Evolutionary conservation across 2,797 vertebrate species (phyloP).

Genomic region (Taeniopygia guttata): DNA sequence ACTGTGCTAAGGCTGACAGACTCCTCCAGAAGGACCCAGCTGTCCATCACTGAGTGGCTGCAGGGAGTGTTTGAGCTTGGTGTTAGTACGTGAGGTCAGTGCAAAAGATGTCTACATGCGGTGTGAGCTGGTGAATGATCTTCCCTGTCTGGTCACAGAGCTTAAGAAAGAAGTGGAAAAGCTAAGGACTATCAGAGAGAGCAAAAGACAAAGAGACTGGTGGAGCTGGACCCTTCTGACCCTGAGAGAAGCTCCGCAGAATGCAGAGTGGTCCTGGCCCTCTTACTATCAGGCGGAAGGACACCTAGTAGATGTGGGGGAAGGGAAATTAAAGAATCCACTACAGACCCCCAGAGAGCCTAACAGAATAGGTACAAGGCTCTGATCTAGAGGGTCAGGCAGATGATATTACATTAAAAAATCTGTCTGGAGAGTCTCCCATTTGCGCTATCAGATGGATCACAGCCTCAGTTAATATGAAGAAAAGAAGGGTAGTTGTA

Average conservation of each 20-base stretch:
- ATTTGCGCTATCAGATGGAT: not conserved
- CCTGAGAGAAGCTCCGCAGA: not conserved
- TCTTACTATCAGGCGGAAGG: not conserved
- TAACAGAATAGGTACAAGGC: too few species aligned
- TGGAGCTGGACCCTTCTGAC: not conserved
- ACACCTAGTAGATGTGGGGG: too few species aligned
- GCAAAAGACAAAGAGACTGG: not conserved
- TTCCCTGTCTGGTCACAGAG: not conserved
- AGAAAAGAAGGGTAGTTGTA: not conserved
- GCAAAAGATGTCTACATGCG: too few species aligned
- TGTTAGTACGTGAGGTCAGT: not conserved
- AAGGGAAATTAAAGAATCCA: not conserved
- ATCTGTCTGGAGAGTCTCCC: not conserved
- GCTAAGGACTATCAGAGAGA: not conserved
- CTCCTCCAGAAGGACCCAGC: not conserved
- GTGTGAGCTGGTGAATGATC: not conserved
- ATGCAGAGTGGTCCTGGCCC: not conserved
- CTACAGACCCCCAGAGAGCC: not conserved
- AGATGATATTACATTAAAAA: not conserved
- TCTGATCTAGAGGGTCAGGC: not conserved
- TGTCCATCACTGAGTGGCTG: not conserved
- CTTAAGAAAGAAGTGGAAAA: not conserved
- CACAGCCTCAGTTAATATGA: not conserved
- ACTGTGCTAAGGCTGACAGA: not conserved
- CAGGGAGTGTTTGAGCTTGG: not conserved